Evolutionary conservation across 2,888 invertebrate genomes (phyloP), one percentile per base, ranked within the genome.

Genomic region (Cryptus armator): DNA sequence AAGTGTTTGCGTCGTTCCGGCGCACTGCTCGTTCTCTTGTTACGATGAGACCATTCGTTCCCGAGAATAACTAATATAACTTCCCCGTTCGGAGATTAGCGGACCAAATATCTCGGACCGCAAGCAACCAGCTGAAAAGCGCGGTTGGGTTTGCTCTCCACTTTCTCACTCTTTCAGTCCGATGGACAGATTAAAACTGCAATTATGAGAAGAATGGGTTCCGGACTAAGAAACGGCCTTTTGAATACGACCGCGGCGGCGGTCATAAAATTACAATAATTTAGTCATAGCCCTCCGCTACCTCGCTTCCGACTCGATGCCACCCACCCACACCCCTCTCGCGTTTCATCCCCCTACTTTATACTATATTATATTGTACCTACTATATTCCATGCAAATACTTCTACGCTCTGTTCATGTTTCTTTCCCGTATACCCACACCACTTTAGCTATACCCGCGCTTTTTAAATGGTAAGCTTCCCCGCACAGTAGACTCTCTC

Each of bases 131-230:
- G 75, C 64, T 62, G 66, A 81, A 78, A 74, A 75, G 64, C 64
- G 68, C 59, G 56, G 70, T 62, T 37, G 16, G 51, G 59, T 79
- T 81, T 46, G 44, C 64, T 72, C 32, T 51, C 64, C 76, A 71
- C 67, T 59, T 37, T 74, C 86, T 86, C 85, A 86, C 88, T 88
- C 89, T 88, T 87, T 85, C 86, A 87, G 85, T 88, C 86, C 83
- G 85, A 59, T 85, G 89, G 90, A 87, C 89, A 89, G 89, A 92
- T 92, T 92, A 91, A 92, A 92, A 91, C 88, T 89, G 89, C 89
- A 92, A 92, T 92, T 91, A 91, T 88, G 88, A 86, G 89, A 91
- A 90, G 91, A 91, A 91, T 90, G 81, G 88, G 48, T 71, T 66
- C 86, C 85, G 86, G 79, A 79, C 89, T 87, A 89, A 90, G 90